Evolutionary conservation across 1,140 invertebrate genomes (phyloP).

Genomic region (Tetraneura akinire): DNA sequence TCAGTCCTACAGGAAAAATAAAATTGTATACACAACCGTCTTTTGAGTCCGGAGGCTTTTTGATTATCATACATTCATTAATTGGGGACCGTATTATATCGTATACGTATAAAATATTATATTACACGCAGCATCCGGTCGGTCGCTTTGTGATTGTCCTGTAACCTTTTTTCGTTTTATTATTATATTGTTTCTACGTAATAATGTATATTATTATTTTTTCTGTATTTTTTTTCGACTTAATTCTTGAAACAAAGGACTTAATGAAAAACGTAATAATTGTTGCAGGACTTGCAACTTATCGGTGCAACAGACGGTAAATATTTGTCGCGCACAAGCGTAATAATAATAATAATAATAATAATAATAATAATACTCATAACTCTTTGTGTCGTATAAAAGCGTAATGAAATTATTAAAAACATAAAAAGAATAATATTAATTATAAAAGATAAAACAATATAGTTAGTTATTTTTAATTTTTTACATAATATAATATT

Average conservation of each 20-base stretch:
- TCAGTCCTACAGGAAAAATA: constrained; percentile 2
- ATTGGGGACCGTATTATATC: constrained; percentile 28
- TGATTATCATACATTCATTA: constrained; percentile 42
- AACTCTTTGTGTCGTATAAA: not conserved
- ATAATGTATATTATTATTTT: not conserved
- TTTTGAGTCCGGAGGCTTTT: constrained; percentile 40
- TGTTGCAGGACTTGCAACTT: not conserved
- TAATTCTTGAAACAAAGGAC: constrained; percentile 42
- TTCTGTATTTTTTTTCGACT: not conserved
- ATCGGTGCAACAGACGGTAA: constrained; percentile 18
- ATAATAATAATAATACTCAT: too few species aligned
- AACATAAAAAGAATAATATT: constrained; percentile 1
- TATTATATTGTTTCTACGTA: constrained; percentile 28
- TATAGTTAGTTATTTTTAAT: too few species aligned
- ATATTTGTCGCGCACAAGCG: not conserved
- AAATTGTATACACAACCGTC: not conserved
- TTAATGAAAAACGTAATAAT: constrained; percentile 39
- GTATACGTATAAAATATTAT: not conserved
- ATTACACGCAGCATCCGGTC: not conserved
- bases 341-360: too few species aligned
- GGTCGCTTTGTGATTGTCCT: constrained; percentile 32
- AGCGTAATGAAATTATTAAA: not conserved
- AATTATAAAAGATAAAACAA: too few species aligned
- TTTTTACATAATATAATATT: too few species aligned
- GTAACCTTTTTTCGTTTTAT: constrained; percentile 19